Base-by-base conservation (phyloP, 2,797 vertebrate species). In the Cetoscarus ocellatus region DNA sequence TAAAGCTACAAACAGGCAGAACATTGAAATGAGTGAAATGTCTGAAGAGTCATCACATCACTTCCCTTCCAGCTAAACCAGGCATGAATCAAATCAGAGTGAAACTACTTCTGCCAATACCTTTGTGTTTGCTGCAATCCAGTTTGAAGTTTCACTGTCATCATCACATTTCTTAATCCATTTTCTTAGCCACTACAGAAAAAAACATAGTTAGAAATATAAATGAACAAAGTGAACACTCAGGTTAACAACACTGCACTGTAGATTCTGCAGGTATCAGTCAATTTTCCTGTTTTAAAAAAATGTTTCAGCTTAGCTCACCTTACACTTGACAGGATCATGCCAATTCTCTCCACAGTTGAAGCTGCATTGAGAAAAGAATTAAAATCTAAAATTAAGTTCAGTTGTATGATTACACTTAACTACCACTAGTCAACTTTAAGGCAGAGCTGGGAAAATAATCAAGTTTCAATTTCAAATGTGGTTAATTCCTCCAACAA, bases 131-230 rank as follows among this genome's bases (percentile, higher is more conserved):
- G 98, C 98, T 86, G 98, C 98, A 93, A 99, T 99, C 98, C 98
- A 99, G 87, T 99, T 99, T 38, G 98, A 99, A 45, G 98, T 99
- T 92, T 99, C 98, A 86, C 98, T 99, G 95, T 99, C 98, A 91
- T 99, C 98, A 66, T 99, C 98, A 86, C 98, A 99, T 92, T 99
- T 99, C 91, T 99, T 99, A 85, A 99, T 99, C 98, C 98, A 99
- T 80, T 99, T 99, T 91, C 98, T 98, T 90, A 99, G 93, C 98
- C 98, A 99, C 98, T 99, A 80, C 27, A 84, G 84, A 73, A 52
- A 0, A 14, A 61, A n/a, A 27, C 4, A 27, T 36, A 51, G 11
- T 34, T 42, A 58, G 8, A 61, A 72, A 70, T 10, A 65, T 27
- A 27, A 27, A 62, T 7, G 7, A 15, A 51, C 17, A 61, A 9